These are phyloP conservation scores for Camponotus floridanus DNA, from an alignment of 1,140 invertebrate species.

Conservation along the genomic window DNA sequence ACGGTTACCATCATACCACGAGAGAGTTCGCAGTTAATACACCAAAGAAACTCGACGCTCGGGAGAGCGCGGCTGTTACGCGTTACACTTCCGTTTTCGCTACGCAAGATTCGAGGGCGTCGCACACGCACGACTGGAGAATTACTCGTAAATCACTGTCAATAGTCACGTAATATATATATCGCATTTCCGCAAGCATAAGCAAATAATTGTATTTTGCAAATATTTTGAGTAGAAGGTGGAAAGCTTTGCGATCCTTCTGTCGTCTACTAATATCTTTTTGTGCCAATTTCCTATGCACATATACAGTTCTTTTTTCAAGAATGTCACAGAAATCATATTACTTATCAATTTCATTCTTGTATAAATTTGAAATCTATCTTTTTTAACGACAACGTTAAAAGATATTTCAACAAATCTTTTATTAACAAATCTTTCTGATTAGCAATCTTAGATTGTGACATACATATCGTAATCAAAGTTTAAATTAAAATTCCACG, in stretches of 20 bases:
- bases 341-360: neutral
- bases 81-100: constrained; percentile 72
- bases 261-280: neutral
- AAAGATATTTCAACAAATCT: too few species aligned
- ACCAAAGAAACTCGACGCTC: constrained; percentile 59
- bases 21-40: constrained; percentile 30
- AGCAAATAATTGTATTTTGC: neutral
- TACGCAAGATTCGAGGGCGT: constrained; percentile 40
- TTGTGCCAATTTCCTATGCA: neutral
- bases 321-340: neutral
- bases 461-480: constrained; percentile 8
- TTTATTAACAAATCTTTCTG: neutral
- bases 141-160: neutral
- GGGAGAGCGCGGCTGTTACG: constrained; percentile 59
- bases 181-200: neutral
- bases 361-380: neutral
- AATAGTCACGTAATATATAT: neutral
- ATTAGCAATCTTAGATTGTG: constrained; percentile 10
- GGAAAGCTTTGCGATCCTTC: neutral
- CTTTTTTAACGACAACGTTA: neutral
- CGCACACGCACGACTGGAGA: constrained; percentile 10
- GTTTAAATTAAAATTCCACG: neutral
- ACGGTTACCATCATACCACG: neutral
- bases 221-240: neutral
- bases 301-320: neutral